Base-by-base conservation (phyloP, 2,113 vertebrate genomes). In the Ranitomeya imitator region DNA sequence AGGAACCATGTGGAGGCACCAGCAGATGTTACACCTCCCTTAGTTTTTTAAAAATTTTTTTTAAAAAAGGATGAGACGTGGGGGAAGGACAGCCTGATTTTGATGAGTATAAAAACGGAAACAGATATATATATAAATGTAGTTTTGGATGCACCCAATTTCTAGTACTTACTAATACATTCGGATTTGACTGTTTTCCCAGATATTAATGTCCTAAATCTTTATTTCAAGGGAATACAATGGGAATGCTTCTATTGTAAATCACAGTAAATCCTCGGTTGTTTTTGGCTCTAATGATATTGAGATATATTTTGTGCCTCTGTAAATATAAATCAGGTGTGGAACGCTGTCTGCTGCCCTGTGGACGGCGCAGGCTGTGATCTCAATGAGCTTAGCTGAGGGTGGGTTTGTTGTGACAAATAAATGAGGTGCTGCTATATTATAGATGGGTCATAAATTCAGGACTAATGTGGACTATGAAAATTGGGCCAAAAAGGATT, bases 391-490 rank as follows among this genome's bases (percentile, higher is more conserved):
- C 26, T 63, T 83, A 65, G 61, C 31, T 5, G 4, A 31, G 14
- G 61, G 60, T 51, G 16, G 18, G 61, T 63, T 26, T 51, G 65
- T 31, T 63, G 85, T 86, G 16, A 63, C 78, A 78, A 78, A 54
- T 77, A 78, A 86, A 85, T 85, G 83, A 74, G 67, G 45, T 12
- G 67, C 14, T 85, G 83, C 59, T 85, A 57, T 78, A 52, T 86
- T 86, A 52, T 86, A 78, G n/a, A 78, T 63, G 69, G 14, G 45
- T 60, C 37, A 54, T 78, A 77, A 78, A 63, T 86, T 45, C 19
- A 15, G 45, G n/a, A 8, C 2, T 23, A 18, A 11, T 80, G 18
- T 78, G 51, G 19, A 55, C 51, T 78, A n/a, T 67, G 37, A 16
- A 67, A 65, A 67, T 83, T 12, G 60, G 61, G 37, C 81, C 26